These are phyloP conservation scores for Hipposideros larvatus DNA, from an alignment of 2,797 vertebrate genomes.

Conservation along the genomic window DNA sequence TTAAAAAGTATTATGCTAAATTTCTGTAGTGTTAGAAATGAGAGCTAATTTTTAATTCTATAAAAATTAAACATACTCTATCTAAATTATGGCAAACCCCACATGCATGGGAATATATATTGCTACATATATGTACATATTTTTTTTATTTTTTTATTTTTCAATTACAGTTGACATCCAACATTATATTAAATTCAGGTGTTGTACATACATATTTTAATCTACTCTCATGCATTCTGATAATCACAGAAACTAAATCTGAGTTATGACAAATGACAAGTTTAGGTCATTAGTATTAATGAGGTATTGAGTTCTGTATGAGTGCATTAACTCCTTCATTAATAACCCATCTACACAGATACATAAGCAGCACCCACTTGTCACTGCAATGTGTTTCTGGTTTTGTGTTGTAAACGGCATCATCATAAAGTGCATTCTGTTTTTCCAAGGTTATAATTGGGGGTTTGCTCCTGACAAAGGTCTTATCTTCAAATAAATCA, in stretches of 20 bases:
- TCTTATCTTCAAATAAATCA: conserved; percentile 51
- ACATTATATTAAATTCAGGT: neutral
- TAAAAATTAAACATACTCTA: conserved; percentile 1
- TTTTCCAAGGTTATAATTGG: conserved; percentile 39
- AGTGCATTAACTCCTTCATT: neutral
- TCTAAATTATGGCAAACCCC: conserved; percentile 42
- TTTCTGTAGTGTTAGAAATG: conserved; percentile 43
- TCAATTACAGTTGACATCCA: neutral
- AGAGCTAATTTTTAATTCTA: conserved; percentile 36
- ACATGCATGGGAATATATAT: neutral
- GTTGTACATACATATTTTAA: conserved; percentile 11
- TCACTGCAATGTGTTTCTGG: conserved; percentile 36
- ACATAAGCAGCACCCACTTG: neutral
- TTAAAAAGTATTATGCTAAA: conserved; percentile 19
- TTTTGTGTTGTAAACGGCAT: conserved; percentile 28
- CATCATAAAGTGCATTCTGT: conserved; percentile 44
- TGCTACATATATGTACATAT: neutral
- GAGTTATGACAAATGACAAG: conserved; percentile 22
- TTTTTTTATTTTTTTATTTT: neutral
- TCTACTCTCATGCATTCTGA: conserved; percentile 38
- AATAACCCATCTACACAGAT: conserved; percentile 19
- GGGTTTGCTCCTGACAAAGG: neutral
- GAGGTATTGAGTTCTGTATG: neutral
- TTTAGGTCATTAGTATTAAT: conserved; percentile 42
- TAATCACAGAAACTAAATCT: conserved; percentile 47